Evolutionary conservation across 2,888 invertebrate species (phyloP).

Genomic region (Magallana nippona): DNA sequence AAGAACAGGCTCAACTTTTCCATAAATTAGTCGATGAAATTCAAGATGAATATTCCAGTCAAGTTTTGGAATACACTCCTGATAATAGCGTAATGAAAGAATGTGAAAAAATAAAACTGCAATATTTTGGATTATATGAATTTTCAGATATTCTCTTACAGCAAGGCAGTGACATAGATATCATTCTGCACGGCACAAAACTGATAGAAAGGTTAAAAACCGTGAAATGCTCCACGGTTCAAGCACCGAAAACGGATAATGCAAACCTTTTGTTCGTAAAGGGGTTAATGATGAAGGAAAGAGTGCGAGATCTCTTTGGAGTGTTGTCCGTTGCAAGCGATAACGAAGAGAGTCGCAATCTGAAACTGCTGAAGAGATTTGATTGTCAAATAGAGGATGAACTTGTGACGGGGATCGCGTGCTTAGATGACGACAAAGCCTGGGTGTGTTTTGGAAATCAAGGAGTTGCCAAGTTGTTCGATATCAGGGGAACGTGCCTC

Average conservation of each 20-base stretch:
- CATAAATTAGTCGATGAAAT: conserved; percentile 44
- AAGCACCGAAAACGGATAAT: background rate
- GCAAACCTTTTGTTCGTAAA: conserved; percentile 23
- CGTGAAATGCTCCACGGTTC: background rate
- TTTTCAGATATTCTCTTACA: conserved; percentile 39
- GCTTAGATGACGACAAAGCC: conserved; percentile 35
- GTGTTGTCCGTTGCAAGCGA: conserved; percentile 21
- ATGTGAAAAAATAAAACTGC: background rate
- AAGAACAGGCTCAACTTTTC: conserved; percentile 38
- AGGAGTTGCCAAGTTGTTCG: conserved; percentile 37
- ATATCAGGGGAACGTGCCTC: conserved; percentile 7
- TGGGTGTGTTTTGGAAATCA: conserved; percentile 50
- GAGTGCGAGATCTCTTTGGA: conserved; percentile 46
- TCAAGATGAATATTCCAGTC: conserved; percentile 15
- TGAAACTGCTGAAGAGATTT: conserved; percentile 30
- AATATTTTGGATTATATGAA: conserved; percentile 32
- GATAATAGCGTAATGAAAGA: conserved; percentile 29
- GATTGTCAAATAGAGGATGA: conserved; percentile 43
- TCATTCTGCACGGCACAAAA: conserved; percentile 43
- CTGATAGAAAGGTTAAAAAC: conserved; percentile 31
- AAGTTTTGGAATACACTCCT: conserved; percentile 23
- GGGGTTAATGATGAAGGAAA: background rate
- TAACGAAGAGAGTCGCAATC: background rate
- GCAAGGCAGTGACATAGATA: conserved; percentile 42
- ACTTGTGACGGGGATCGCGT: conserved; percentile 40